Evolutionary conservation across 2,888 invertebrate genomes (phyloP), one percentile per base, ranked within the genome.

Genomic region (Apeira syringaria): DNA sequence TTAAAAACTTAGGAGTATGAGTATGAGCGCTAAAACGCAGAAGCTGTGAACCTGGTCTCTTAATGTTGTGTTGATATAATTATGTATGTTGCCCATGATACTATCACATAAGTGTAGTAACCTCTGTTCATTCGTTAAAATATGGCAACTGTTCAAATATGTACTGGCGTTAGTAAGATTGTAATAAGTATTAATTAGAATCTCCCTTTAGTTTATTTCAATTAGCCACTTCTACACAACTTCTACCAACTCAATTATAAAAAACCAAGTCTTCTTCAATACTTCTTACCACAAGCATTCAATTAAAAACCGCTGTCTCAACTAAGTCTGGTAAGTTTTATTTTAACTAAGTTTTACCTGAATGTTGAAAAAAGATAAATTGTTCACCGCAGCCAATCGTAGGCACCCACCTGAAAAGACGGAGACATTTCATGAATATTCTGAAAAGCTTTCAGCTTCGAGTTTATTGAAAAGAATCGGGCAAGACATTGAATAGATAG

Each of bases 341-440:
- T 62, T 15, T 67, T 69, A 73, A 75, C 66, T 59, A 71, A 77
- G 61, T 73, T 72, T 60, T 53, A 66, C 65, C 64, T 71, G 63
- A 6, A 15, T 48, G 48, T 26, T 53, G 50, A 56, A 66, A 65
- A 67, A 69, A 68, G 41, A 59, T 64, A 65, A 71, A 63, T 68
- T 64, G 51, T 63, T 74, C 77, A 63, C 73, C 60, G 68, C 65
- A 68, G 62, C 61, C 73, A 68, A 77, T 75, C 72, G 74, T 73
- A 82, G 64, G 73, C 78, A 76, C 81, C 75, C 74, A 85, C 87
- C 86, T 89, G 89, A 78, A 87, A 84, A 77, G 79, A 80, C 80
- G 26, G 68, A 80, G 80, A 80, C 74, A 71, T 64, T 73, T 80
- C 84, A 86, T 89, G 86, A 89, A 89, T 89, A 89, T 87, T 87